Percentiles rank a stretch among this genome's conserved stretches.
Conservation (phyloP, 2,888 invertebrate genomes). For the Apamea anceps region DNA sequence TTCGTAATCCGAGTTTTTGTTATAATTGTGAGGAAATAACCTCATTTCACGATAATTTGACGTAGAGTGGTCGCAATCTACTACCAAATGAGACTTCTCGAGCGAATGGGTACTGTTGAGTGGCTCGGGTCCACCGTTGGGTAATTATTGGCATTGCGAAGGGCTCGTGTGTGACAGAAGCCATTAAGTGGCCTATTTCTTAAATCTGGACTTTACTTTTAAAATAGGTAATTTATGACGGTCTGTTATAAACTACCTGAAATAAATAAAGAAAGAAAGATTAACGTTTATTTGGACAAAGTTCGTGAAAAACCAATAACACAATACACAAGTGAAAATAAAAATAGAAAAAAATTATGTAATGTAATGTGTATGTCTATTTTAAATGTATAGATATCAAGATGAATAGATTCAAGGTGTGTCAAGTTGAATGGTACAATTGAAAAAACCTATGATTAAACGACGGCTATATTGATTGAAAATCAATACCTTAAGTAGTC, state of each 20-base stretch:
- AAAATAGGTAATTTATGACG: background rate
- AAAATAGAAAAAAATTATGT: no score
- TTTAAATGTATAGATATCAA: background rate
- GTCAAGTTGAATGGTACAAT: background rate
- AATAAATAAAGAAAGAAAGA: no score
- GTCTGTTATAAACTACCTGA: background rate
- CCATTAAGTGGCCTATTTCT: background rate
- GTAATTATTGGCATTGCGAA: background rate
- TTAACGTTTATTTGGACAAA: no score
- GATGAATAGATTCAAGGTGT: background rate
- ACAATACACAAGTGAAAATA: no score
- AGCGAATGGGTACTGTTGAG: slow-evolving; percentile 22
- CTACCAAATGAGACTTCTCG: slow-evolving; percentile 22
- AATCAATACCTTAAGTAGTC: background rate
- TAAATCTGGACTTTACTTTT: background rate
- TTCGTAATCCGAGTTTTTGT: background rate
- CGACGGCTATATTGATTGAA: background rate
- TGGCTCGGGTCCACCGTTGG: background rate
- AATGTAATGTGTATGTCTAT: background rate
- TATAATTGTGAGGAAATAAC: background rate
- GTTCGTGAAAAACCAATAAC: no score
- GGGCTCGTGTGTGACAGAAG: background rate
- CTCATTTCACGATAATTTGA: slow-evolving; percentile 18
- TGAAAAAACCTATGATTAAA: background rate
- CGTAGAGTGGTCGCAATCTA: slow-evolving; percentile 41